Conservation (phyloP, 2,888 invertebrate genomes). For the Lithosia quadra region DNA sequence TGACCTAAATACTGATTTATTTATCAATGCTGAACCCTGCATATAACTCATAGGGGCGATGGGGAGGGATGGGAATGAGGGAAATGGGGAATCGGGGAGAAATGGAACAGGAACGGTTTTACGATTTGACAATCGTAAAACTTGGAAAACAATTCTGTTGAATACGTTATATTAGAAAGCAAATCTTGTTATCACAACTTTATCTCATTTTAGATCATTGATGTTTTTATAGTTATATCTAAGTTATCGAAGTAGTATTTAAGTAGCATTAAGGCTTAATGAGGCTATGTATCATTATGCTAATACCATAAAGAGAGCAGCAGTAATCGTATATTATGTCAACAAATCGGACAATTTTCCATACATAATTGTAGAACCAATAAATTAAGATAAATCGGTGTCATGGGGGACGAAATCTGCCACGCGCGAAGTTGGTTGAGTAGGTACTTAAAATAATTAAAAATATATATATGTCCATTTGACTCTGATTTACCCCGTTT, state of each 20-base stretch:
- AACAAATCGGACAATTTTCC: too few relatives aligned
- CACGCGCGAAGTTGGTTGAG: too few relatives aligned
- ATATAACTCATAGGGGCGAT: slow-evolving; percentile 61
- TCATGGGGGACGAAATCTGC: too few relatives aligned
- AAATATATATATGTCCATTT: too few relatives aligned
- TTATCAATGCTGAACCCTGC: slow-evolving; percentile 61
- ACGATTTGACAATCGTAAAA: slow-evolving; percentile 66
- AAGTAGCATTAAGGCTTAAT: too few relatives aligned
- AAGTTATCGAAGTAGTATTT: not conserved
- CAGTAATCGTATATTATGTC: too few relatives aligned
- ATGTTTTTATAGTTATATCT: slow-evolving; percentile 24
- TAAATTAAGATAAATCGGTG: too few relatives aligned
- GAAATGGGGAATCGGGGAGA: slow-evolving; percentile 41
- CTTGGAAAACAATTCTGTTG: slow-evolving; percentile 65
- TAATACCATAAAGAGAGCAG: too few relatives aligned
- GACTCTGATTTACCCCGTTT: too few relatives aligned
- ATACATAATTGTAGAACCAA: too few relatives aligned
- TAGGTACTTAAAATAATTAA: too few relatives aligned
- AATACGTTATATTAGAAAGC: slow-evolving; percentile 53
- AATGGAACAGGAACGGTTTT: slow-evolving; percentile 56
- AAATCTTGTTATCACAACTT: slow-evolving; percentile 39
- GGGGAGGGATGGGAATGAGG: slow-evolving; percentile 31
- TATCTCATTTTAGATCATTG: slow-evolving; percentile 33
- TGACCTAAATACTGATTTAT: slow-evolving; percentile 72
- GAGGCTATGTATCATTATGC: too few relatives aligned